Conservation (phyloP, 2,797 vertebrate species). For the Lindbergichthys nudifrons region DNA sequence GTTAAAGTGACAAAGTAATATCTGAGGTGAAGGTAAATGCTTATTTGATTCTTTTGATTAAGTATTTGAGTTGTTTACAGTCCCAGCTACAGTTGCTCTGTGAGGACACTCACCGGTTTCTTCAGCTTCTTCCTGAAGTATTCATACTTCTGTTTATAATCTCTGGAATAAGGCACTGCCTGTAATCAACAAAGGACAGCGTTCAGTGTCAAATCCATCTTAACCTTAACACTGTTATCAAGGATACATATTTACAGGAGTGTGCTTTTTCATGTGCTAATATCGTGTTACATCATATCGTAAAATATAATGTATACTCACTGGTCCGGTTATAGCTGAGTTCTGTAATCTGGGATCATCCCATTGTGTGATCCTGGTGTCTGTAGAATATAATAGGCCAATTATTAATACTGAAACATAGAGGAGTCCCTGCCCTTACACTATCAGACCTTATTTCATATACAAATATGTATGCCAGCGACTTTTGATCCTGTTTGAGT, state of each 20-base stretch:
- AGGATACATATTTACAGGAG: conserved; percentile 9
- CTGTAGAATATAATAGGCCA: conserved; percentile 71
- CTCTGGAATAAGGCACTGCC: conserved; percentile 99
- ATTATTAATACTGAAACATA: conserved; percentile 4
- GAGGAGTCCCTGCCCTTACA: too few relatives aligned
- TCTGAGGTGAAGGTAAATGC: not conserved
- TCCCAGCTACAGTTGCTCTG: not conserved
- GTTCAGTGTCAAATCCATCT: conserved; percentile 26
- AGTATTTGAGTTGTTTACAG: not conserved
- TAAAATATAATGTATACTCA: conserved; percentile 68
- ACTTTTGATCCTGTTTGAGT: too few relatives aligned
- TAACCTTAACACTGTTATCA: not conserved
- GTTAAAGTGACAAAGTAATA: not conserved
- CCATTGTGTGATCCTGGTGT: conserved; percentile 96
- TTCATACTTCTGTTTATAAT: conserved; percentile 98
- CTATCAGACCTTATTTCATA: too few relatives aligned
- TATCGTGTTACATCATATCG: conserved; percentile 10
- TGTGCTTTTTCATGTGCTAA: not conserved
- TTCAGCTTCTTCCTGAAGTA: conserved; percentile 97
- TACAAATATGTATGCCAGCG: too few relatives aligned
- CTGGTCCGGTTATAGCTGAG: conserved; percentile 94
- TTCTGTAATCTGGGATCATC: conserved; percentile 96
- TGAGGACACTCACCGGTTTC: conserved; percentile 89
- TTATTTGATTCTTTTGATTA: not conserved
- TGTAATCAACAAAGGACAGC: conserved; percentile 63